These are phyloP conservation scores for Ellobium chinense DNA, from an alignment of 2,888 invertebrate genomes.

Conservation along the genomic window DNA sequence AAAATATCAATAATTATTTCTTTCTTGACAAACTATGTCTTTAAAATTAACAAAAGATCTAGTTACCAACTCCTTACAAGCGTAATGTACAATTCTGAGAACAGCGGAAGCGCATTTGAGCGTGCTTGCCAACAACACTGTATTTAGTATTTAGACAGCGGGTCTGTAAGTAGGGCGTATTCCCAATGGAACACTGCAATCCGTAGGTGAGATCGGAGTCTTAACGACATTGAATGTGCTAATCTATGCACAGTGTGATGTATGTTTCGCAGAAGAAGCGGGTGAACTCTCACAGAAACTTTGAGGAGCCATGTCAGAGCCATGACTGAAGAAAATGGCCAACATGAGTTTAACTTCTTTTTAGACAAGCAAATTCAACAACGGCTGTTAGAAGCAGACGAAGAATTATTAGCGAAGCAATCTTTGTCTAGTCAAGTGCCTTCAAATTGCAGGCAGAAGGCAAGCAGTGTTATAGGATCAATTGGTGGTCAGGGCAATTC, in stretches of 20 bases:
- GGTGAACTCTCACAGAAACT: background rate
- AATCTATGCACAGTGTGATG: too few species aligned
- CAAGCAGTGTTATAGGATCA: background rate
- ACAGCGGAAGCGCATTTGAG: constrained; percentile 35
- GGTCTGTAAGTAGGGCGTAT: background rate
- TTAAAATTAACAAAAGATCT: background rate
- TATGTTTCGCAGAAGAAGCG: background rate
- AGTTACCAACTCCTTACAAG: background rate
- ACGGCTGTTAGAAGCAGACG: constrained; percentile 64
- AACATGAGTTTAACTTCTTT: constrained; percentile 39
- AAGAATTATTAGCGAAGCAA: constrained; percentile 40
- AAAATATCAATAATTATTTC: background rate
- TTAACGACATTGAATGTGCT: too few species aligned
- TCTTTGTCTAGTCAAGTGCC: background rate
- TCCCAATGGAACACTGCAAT: too few species aligned
- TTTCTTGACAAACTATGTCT: too few species aligned
- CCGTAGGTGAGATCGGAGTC: too few species aligned
- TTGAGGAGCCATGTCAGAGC: constrained; percentile 13
- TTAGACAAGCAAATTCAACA: constrained; percentile 63
- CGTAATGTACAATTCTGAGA: background rate
- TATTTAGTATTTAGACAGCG: background rate
- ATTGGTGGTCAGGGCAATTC: background rate
- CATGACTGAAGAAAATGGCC: constrained; percentile 42
- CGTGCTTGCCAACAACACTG: constrained; percentile 40
- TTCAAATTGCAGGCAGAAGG: background rate